These are phyloP conservation scores for Tenualosa ilisha DNA, from an alignment of 2,797 vertebrate species.

Conservation along the genomic window DNA sequence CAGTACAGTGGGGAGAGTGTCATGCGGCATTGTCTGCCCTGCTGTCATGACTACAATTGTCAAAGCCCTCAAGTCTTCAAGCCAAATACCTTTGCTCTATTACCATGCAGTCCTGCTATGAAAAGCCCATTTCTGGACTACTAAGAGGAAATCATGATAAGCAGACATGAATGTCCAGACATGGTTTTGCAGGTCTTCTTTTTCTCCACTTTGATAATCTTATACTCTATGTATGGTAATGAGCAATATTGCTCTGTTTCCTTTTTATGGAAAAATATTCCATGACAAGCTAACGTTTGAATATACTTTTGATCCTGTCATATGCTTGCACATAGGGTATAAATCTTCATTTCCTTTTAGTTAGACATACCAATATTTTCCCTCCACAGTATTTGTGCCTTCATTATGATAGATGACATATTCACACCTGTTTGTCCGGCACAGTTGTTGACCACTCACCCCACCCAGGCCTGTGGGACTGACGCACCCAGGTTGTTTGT, in stretches of 20 bases:
- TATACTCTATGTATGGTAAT: too few relatives aligned
- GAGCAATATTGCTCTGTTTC: neutral
- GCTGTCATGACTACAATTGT: slow-evolving; percentile 13
- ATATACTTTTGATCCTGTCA: neutral
- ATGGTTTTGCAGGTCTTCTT: neutral
- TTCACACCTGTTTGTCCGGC: slow-evolving; percentile 11
- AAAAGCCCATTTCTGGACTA: neutral
- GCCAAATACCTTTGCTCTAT: neutral
- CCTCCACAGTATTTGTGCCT: neutral
- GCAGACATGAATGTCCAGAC: neutral
- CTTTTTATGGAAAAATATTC: neutral
- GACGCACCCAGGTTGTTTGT: slow-evolving; percentile 13
- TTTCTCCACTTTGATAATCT: too few relatives aligned
- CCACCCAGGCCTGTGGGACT: neutral
- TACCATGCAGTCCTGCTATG: neutral
- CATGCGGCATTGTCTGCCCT: neutral
- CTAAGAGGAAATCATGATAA: neutral
- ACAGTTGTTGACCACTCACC: slow-evolving; percentile 10
- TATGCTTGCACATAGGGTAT: neutral
- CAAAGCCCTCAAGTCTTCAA: neutral
- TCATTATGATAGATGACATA: neutral
- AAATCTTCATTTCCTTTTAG: too few relatives aligned
- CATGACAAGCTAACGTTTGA: neutral
- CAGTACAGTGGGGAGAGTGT: neutral
- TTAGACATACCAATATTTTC: neutral